Base-by-base conservation (phyloP, 1,140 invertebrate species). In the Eufriesea mexicana region DNA sequence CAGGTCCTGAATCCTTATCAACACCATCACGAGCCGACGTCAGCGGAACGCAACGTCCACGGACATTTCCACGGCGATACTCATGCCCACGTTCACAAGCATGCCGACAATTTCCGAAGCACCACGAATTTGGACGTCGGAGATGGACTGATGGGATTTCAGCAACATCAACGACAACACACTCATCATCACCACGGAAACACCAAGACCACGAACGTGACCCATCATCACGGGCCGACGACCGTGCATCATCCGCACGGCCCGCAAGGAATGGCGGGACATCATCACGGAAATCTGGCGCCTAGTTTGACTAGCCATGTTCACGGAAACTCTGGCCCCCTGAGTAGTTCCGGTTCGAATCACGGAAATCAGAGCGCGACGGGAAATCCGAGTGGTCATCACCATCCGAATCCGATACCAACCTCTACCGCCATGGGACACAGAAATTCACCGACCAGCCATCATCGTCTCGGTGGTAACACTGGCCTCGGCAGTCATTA, bases 81-180 rank as follows among this genome's bases (percentile, higher is more conserved):
- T 7, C 86, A 86, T n/a, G 57, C 66, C 2, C 89, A 90, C 66
- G 80, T 89, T 10, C 80, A 89, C 83, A 89, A 90, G 42, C 89
- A 90, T 62, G 59, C 67, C 10, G 89, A 90, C 35, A 88, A 90
- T 55, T 89, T 84, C 14, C 74, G 86, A 18, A 68, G 20, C n/a
- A 59, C 57, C 9, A 42, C 82, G 45, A 90, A 86, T 68, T 54
- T 90, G 25, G 90, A 91, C 23, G 62, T 59, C 0, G 73, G 51
- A 9, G 90, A 91, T 5, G 68, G 80, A 5, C 55, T 89, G 49
- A 89, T 89, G 78, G 77, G 80, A 25, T 89, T 79, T 55, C 89
- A 90, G 57, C 89, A 90, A n/a, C 89, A 90, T 23, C 89, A 86
- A 35, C 87, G 89, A 59, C 89, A 88, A n/a, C 89, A 90, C 70